These are phyloP conservation scores for Sitta europaea DNA, from an alignment of 2,113 vertebrate genomes.

Conservation along the genomic window DNA sequence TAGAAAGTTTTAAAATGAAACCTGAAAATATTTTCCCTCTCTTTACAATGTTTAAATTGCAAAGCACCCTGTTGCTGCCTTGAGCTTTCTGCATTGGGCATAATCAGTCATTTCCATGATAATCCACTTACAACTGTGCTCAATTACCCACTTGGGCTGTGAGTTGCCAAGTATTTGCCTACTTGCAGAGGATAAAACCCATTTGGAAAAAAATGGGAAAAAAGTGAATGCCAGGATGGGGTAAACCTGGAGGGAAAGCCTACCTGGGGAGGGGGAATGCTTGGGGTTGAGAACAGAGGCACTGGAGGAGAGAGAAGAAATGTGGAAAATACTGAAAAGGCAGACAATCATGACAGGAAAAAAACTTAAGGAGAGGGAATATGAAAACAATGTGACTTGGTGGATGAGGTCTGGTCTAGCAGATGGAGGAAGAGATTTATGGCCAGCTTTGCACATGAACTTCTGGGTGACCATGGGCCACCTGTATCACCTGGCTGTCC, in stretches of 20 bases:
- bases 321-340: neutral
- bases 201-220: neutral
- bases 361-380: neutral
- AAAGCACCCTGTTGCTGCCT: slow-evolving; percentile 52
- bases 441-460: neutral
- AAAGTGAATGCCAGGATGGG: neutral
- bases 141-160: slow-evolving; percentile 34
- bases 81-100: slow-evolving; percentile 32
- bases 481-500: neutral
- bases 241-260: neutral
- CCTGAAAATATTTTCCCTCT: slow-evolving; percentile 35
- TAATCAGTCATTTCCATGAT: slow-evolving; percentile 49
- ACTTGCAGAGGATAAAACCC: slow-evolving; percentile 14
- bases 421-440: neutral
- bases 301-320: neutral
- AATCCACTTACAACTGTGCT: slow-evolving; percentile 51
- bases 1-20: slow-evolving; percentile 50
- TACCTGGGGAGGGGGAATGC: neutral
- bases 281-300: neutral
- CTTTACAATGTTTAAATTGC: slow-evolving; percentile 38
- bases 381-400: neutral
- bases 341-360: neutral
- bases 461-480: neutral
- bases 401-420: neutral
- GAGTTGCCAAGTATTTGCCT: slow-evolving; percentile 44